A percentile compares a stretch with the other conserved stretches of the same genome.
Evolutionary conservation across 2,797 vertebrate genomes (phyloP).

Genomic region (Phyllotis vaccarum): DNA sequence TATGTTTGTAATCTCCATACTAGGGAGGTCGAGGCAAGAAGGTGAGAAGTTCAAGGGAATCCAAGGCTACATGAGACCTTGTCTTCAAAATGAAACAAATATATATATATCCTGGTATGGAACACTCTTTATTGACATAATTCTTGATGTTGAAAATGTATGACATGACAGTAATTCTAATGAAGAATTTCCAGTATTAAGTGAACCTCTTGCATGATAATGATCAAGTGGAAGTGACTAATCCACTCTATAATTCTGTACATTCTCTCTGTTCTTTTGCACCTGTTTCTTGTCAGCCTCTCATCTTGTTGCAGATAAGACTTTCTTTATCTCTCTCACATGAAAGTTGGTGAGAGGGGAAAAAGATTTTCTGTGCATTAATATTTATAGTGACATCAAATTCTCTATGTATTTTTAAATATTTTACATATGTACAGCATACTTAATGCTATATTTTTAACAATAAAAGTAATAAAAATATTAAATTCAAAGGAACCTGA

Average conservation of each 20-base stretch:
- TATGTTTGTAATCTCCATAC: not conserved
- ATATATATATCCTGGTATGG: not conserved
- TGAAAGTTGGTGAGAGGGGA: not conserved
- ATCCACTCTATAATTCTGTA: not conserved
- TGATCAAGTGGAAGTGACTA: not conserved
- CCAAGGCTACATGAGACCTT: not conserved
- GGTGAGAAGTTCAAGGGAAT: not conserved
- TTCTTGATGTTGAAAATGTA: not conserved
- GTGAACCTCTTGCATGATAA: not conserved
- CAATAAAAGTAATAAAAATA: not conserved
- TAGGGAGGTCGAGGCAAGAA: not conserved
- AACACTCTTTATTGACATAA: not conserved
- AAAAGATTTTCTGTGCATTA: not conserved
- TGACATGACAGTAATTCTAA: not conserved
- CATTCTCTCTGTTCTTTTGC: not conserved
- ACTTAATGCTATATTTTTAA: not conserved
- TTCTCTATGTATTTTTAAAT: not conserved
- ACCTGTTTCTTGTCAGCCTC: not conserved
- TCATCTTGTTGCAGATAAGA: not conserved
- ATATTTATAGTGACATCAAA: not conserved
- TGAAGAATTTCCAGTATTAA: not conserved
- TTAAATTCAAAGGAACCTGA: not conserved
- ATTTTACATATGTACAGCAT: not conserved
- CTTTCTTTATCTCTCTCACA: too few relatives aligned
- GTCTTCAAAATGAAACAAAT: not conserved